Conservation (phyloP, 2,113 vertebrate genomes). For the Petaurus breviceps region DNA sequence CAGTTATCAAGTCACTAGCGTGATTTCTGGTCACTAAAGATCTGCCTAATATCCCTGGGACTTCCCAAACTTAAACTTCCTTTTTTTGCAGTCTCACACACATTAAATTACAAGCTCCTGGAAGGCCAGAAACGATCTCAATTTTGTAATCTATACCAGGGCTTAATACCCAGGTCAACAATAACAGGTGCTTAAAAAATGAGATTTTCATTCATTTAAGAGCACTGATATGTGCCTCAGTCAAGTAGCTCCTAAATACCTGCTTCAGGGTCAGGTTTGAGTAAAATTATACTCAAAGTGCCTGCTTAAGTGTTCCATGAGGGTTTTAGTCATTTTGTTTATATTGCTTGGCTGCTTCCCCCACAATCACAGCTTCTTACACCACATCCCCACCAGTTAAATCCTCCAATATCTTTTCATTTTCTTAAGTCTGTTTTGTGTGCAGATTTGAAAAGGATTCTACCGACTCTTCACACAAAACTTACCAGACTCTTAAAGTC, state of each 20-base stretch:
- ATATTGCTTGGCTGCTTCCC: not conserved
- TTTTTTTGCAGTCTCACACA: not conserved
- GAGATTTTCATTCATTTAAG: not conserved
- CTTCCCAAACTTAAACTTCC: not conserved
- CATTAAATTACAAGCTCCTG: not conserved
- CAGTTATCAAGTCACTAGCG: not conserved
- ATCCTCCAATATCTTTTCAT: not conserved
- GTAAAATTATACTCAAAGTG: not conserved
- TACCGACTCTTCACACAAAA: not conserved
- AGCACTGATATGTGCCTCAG: not conserved
- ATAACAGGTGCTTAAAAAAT: not conserved
- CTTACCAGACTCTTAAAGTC: not conserved
- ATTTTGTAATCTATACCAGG: not conserved
- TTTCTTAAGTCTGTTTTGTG: not conserved
- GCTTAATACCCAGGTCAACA: not conserved
- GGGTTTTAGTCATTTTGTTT: not conserved
- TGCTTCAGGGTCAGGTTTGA: not conserved
- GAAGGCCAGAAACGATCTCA: not conserved
- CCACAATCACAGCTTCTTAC: not conserved
- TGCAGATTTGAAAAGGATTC: not conserved
- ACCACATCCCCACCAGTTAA: not conserved
- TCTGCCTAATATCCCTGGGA: not conserved
- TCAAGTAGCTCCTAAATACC: not conserved
- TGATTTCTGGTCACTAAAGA: not conserved
- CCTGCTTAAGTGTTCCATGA: not conserved